phyloP scores from a whole-genome alignment of 2,797 vertebrate genomes.

The Peromyscus nudipes region DNA sequence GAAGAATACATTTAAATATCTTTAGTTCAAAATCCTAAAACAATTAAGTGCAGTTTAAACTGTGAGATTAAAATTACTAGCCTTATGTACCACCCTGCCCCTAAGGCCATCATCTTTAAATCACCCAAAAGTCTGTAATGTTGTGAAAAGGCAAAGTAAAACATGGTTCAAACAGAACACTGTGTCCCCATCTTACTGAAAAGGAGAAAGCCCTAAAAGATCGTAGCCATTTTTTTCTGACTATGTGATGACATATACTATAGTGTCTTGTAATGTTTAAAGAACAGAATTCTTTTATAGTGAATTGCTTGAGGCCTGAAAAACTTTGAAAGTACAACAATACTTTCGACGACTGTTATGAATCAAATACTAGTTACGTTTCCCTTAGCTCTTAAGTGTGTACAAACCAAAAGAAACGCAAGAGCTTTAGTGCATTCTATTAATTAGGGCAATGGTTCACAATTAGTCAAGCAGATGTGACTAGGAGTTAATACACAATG shows the following conservation, averaged over 20 bases:
- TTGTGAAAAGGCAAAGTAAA: not conserved
- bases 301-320: not conserved
- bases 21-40: conserved; percentile 49
- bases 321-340: not conserved
- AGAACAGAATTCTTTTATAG: not conserved
- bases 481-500: not conserved
- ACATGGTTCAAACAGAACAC: not conserved
- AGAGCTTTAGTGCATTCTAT: not conserved
- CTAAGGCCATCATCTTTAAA: not conserved
- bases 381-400: not conserved
- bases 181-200: not conserved
- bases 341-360: not conserved
- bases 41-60: not conserved
- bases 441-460: not conserved
- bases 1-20: conserved; percentile 64
- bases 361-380: not conserved
- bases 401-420: not conserved
- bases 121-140: not conserved
- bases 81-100: not conserved
- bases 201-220: not conserved
- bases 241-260: not conserved
- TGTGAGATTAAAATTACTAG: not conserved
- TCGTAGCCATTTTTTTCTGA: not conserved
- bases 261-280: not conserved
- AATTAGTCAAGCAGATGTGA: not conserved